Evolutionary conservation across 2,797 vertebrate genomes (phyloP).

Genomic region (Dermochelys coriacea): DNA sequence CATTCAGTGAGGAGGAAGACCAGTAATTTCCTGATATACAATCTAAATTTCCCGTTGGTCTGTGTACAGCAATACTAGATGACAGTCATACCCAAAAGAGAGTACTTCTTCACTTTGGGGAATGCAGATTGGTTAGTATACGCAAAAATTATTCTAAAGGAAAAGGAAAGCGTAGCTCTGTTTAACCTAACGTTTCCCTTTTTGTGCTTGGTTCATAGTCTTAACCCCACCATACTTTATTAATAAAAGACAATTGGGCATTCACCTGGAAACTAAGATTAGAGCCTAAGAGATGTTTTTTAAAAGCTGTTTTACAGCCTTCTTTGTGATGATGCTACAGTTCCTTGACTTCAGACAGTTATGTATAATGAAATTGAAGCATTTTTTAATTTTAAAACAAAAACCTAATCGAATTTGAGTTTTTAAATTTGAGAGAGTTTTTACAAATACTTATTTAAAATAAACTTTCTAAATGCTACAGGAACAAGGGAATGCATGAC

Average conservation of each 20-base stretch:
- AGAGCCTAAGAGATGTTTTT: background rate
- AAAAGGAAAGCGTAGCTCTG: background rate
- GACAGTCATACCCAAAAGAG: accelerated
- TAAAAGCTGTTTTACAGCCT: background rate
- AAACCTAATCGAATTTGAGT: background rate
- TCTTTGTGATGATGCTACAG: background rate
- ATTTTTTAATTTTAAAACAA: background rate
- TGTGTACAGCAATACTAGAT: background rate
- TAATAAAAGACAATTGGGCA: background rate
- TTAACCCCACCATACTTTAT: background rate
- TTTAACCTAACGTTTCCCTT: background rate
- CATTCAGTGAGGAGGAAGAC: background rate
- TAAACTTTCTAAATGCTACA: background rate
- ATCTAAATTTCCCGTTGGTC: background rate
- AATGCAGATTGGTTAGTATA: background rate
- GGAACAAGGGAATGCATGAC: background rate
- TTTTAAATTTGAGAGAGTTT: background rate
- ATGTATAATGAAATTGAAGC: background rate
- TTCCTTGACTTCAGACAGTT: background rate
- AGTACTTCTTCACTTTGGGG: background rate
- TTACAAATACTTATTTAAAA: background rate
- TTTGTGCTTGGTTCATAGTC: background rate
- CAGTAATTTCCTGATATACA: background rate
- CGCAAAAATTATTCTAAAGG: background rate
- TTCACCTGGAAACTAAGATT: background rate